Evolutionary conservation across 2,797 vertebrate species (phyloP), one percentile per base, ranked within the genome.

Genomic region (Delichon dasypus): DNA sequence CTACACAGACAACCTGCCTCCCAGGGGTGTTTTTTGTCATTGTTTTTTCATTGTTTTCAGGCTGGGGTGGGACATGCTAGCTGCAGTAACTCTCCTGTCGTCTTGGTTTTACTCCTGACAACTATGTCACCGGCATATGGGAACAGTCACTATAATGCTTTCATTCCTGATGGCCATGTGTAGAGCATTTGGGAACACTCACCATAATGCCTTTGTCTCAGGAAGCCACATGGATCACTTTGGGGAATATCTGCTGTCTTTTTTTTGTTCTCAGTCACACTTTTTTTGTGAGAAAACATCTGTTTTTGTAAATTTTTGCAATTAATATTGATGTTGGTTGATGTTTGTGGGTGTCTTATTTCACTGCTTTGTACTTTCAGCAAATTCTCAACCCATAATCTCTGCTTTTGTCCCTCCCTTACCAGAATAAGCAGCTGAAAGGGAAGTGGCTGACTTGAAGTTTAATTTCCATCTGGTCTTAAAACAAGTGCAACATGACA

Each of bases 21-120:
- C 26, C 0, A 0, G 1, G 6, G 12, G 23, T 1, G 0, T 9
- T 53, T 9, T 36, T 38, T 54, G 40, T 54, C 4, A 19, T 32
- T n/a, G 42, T 7, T 19, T 62, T 64, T 32, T n/a, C 8, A 32
- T 47, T 21, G 8, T 21, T 54, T 54, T 36, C 75, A 38, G 61
- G 8, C 40, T 45, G 8, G 26, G 13, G 3, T 45, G 16, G 40
- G n/a, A 45, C 45, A 30, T 0, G 1, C 21, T 47, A 66, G 13
- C 21, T 0, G 8, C 26, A 25, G 40, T 20, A 55, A 8, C 21
- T 44, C 17, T 40, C 15, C 14, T 6, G 7, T 7, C 36, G 11
- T 27, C 18, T 62, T 42, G 30, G 18, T 62, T 62, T 76, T 42
- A 14, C 16, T 51, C 14, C 30, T 62, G 47, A 17, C 18, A 27